Evolutionary conservation across 2,888 invertebrate species (phyloP), one percentile per base, ranked within the genome.

Genomic region (Eledona agricola): DNA sequence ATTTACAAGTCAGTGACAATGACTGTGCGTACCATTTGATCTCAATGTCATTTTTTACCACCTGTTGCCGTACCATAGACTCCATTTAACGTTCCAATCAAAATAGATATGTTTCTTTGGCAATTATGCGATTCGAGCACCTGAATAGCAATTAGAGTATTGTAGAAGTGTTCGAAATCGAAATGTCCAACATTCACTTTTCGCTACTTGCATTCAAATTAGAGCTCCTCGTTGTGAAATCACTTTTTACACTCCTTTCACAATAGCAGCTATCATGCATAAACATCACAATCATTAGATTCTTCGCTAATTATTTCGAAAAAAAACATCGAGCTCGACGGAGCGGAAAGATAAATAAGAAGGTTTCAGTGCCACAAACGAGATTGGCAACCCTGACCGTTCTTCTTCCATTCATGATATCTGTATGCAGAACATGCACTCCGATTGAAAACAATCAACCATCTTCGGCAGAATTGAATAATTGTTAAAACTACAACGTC

Each of bases 101-200:
- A n/a, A n/a, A n/a, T n/a, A n/a, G n/a, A n/a, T n/a, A n/a, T n/a
- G n/a, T n/a, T n/a, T n/a, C n/a, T n/a, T n/a, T n/a, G n/a, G n/a
- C n/a, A n/a, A n/a, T n/a, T n/a, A n/a, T n/a, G n/a, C n/a, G n/a
- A n/a, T n/a, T n/a, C n/a, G n/a, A n/a, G n/a, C n/a, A n/a, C n/a
- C n/a, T n/a, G n/a, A n/a, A n/a, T n/a, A 42, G 20, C 13, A 31
- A 42, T 42, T 29, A 42, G 4, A 7, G 12, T 28, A 20, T 26
- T 42, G 7, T 9, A 31, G 31, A 19, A 29, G 17, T 32, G 29
- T 26, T 26, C 42, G 22, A 29, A 31, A 42, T 31, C 28, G 42
- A 31, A 42, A 42, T 31, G 42, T 31, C 31, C 26, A 29, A 42
- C 42, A 29, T 42, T 42, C 42, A 42, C 42, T 42, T 42, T 42